A percentile compares a stretch with the other conserved stretches of the same genome.
Evolutionary conservation across 2,888 invertebrate species (phyloP).

Genomic region (Limenitis camilla): DNA sequence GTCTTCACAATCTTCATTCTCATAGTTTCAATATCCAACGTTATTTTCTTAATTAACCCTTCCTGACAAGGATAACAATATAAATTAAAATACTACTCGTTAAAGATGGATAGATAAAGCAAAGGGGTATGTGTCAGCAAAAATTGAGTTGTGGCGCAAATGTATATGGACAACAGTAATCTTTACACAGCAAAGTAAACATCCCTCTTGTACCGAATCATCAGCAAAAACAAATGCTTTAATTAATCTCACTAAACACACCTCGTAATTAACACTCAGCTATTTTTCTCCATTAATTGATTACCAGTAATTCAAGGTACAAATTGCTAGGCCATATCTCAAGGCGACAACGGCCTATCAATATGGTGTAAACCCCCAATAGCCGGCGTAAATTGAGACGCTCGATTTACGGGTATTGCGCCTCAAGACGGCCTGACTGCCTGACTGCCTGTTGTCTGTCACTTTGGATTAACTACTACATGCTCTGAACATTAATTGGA

Average conservation of each 20-base stretch:
- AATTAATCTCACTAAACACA: not conserved
- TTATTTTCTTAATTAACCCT: too few species aligned
- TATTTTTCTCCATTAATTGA: constrained; percentile 33
- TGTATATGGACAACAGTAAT: too few species aligned
- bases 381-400: constrained; percentile 32
- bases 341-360: constrained; percentile 65
- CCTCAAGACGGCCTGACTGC: constrained; percentile 24
- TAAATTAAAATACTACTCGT: too few species aligned
- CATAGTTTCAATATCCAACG: too few species aligned
- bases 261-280: not conserved
- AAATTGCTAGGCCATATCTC: constrained; percentile 58
- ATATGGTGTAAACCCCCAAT: constrained; percentile 40
- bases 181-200: too few species aligned
- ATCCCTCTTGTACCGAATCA: not conserved
- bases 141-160: too few species aligned
- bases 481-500: constrained; percentile 12
- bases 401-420: constrained; percentile 31
- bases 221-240: not conserved
- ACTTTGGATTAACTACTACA: constrained; percentile 26
- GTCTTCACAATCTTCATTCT: too few species aligned
- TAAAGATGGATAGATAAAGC: too few species aligned
- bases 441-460: constrained; percentile 25
- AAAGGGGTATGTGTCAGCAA: too few species aligned
- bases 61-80: too few species aligned
- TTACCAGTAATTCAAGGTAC: constrained; percentile 39